Conservation (phyloP, 2,888 invertebrate genomes). For the Apamea anceps region DNA sequence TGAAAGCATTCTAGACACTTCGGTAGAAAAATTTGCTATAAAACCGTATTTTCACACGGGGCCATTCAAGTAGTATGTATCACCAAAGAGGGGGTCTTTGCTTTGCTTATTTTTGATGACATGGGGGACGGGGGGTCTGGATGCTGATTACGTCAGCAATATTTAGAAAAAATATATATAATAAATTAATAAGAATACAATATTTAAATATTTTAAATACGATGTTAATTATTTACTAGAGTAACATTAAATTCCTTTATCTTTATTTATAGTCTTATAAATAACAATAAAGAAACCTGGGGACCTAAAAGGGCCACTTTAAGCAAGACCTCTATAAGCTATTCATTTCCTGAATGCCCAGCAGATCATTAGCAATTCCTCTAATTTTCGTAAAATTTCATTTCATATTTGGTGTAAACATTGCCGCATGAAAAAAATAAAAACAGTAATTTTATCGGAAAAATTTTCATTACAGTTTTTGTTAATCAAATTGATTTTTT, state of each 20-base stretch:
- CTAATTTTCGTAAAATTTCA: no score
- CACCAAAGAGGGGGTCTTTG: background rate
- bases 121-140: background rate
- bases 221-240: background rate
- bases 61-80: background rate
- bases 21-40: background rate
- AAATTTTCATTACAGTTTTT: no score
- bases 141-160: background rate
- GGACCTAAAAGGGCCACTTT: no score
- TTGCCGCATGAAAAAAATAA: no score
- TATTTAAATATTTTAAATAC: background rate
- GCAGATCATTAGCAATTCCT: no score
- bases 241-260: background rate
- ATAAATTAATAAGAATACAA: background rate
- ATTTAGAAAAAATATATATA: background rate
- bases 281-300: background rate
- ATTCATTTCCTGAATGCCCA: no score
- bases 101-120: background rate
- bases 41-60: slow-evolving; percentile 6
- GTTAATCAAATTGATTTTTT: no score
- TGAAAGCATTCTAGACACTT: background rate
- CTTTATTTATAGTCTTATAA: background rate
- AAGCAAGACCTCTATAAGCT: no score
- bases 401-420: no score
- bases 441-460: no score